Evolutionary conservation across 2,888 invertebrate genomes (phyloP), one percentile per base, ranked within the genome.

Genomic region (Alsophila aescularia): DNA sequence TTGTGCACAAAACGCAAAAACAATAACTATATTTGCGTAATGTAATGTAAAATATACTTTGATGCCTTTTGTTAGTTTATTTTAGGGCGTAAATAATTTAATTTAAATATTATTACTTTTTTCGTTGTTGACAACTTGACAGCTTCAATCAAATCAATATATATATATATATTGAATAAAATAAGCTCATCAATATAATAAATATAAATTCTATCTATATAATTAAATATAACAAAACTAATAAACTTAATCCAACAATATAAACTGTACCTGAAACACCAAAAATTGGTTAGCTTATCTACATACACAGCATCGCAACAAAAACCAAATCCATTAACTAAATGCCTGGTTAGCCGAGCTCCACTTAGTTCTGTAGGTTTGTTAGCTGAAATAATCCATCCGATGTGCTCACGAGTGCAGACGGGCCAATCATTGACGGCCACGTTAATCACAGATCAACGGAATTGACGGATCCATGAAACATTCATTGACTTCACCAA

Each of bases 301-400:
- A 15, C 1, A 35, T 35, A 15, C 1, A 35, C 15, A 35, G 7
- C 14, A 15, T 14, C 15, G 15, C 15, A 14, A 14, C 36, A n/a
- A 2, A 40, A 40, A 27, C 34, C 27, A n/a, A 44, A 45, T 18
- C 16, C 34, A 52, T 40, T 45, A 40, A 18, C 51, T 13, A 35
- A 10, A 35, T 44, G 14, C 34, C 9, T 14, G 10, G 12, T 35
- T 36, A 21, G 41, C 27, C 15, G 27, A 6, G 13, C 13, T 12
- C 0, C 9, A 27, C 0, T 40, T 13, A 16, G 16, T 9, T 5
- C 15, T 10, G 16, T 40, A 40, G 40, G 15, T 18, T 40, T 32
- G 32, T 12, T 6, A 40, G 10, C 10, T 16, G 31, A 9, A 31
- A 42, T 42, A 42, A 31, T 31, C 43, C 43, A 13, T 0, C 12